Percentiles rank a stretch among this genome's conserved stretches.
These are phyloP conservation scores for Coccyzus lansbergi DNA, from an alignment of 2,797 vertebrate genomes.

Conservation along the genomic window DNA sequence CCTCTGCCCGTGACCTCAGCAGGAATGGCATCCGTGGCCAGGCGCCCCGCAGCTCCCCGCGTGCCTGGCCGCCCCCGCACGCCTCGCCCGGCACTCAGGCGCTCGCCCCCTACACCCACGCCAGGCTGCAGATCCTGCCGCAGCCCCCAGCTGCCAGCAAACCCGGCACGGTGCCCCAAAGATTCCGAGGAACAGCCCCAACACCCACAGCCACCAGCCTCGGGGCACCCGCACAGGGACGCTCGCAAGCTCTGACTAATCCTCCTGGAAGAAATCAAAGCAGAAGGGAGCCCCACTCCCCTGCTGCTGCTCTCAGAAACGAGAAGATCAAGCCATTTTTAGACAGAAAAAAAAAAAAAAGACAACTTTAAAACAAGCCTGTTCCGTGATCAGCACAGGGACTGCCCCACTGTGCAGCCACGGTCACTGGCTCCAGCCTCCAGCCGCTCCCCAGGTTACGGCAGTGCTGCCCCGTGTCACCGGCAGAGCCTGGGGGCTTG, in stretches of 20 bases:
- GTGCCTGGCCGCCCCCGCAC: background rate
- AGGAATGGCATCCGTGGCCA: background rate
- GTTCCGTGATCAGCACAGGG: background rate
- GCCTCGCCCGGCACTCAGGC: background rate
- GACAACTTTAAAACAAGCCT: background rate
- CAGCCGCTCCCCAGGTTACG: fast-evolving
- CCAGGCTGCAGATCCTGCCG: background rate
- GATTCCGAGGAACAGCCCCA: background rate
- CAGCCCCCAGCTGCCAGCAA: background rate
- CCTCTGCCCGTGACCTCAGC: background rate
- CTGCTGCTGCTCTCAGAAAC: background rate
- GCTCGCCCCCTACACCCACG: too few relatives aligned
- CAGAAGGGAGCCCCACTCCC: background rate
- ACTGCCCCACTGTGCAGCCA: fast-evolving
- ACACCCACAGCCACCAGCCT: background rate
- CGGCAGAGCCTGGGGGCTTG: fast-evolving
- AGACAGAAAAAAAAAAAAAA: background rate
- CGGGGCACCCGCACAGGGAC: background rate
- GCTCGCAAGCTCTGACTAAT: background rate
- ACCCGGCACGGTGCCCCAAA: fast-evolving
- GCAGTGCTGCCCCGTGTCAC: fast-evolving
- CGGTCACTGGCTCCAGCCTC: background rate
- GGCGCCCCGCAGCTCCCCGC: background rate
- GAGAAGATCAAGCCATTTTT: background rate
- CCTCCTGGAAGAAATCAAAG: background rate